Evolutionary conservation across 1,140 invertebrate genomes (phyloP), one percentile per base, ranked within the genome.

Genomic region (Bactericera cockerelli): DNA sequence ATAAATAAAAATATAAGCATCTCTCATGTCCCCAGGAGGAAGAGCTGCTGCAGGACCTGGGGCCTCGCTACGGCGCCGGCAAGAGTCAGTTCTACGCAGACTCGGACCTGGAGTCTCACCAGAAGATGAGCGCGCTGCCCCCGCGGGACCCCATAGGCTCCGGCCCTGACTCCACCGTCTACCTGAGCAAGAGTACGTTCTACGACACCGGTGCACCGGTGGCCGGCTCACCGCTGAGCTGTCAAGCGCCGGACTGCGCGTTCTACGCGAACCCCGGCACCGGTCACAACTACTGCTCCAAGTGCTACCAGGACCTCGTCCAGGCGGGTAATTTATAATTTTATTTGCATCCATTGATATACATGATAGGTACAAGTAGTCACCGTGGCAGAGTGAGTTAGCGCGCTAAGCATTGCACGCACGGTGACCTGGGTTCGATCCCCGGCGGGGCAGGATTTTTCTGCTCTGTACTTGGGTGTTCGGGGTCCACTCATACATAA

Each of bases 71-170:
- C 65, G 82, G 81, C 26, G 81, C 80, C 16, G 85, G 86, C 0
- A 83, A 83, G 62, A 88, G 86, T 0, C 82, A 81, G 68, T 89
- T 89, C 72, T 89, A 88, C 69, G 73, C 83, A 2, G 80, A 80
- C 61, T 77, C 80, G 6, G 81, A 81, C 67, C 69, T 68, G 1
- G 69, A 73, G 22, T 77, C 79, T 49, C 77, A 81, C 63, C 76
- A 75, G 3, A 74, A 68, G 36, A 77, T 80, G 11, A 75, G 74
- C 54, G 75, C 76, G 53, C 70, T 79, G 49, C 69, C 76, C 39
- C 68, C 73, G 21, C 68, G 66, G 11, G 73, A 75, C 62, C 66
- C 74, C 10, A n/a, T n/a, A n/a, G 62, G 63, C 6, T 63, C 63
- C 8, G 77, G 76, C 59, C 76, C 76, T 58, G 81, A 85, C 71